Conservation (phyloP, 2,888 invertebrate genomes). For the Pterostichus niger region DNA sequence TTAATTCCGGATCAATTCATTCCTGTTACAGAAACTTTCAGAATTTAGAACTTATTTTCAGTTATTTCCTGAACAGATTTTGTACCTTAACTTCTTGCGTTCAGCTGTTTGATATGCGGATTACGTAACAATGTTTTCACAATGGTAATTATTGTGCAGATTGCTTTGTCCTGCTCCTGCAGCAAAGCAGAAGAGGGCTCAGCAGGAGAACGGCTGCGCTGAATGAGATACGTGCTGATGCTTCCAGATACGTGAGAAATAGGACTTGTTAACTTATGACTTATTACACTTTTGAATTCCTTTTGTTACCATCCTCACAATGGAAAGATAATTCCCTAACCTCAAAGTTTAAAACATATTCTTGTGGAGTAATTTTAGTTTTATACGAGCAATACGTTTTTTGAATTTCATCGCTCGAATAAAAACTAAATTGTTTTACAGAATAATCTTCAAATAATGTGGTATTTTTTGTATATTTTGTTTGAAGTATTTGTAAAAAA, state of each 20-base stretch:
- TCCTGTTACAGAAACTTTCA: background rate
- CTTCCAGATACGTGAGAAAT: constrained; percentile 36
- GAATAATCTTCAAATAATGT: too few relatives aligned
- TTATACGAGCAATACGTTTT: too few relatives aligned
- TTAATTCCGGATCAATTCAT: too few relatives aligned
- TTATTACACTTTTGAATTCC: constrained; percentile 43
- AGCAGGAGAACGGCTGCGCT: constrained; percentile 24
- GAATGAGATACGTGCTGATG: constrained; percentile 54
- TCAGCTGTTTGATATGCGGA: constrained; percentile 47
- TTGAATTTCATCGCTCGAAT: too few relatives aligned
- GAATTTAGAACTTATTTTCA: background rate
- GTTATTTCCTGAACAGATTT: constrained; percentile 26
- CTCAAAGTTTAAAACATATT: too few relatives aligned
- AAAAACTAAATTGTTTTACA: too few relatives aligned
- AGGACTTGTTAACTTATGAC: constrained; percentile 57
- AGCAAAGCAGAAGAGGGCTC: constrained; percentile 9
- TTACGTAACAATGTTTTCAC: constrained; percentile 60
- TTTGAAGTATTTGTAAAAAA: too few relatives aligned
- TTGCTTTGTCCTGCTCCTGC: constrained; percentile 51
- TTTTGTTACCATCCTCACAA: background rate
- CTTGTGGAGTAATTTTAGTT: too few relatives aligned
- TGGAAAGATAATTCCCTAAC: too few relatives aligned
- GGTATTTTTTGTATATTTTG: too few relatives aligned
- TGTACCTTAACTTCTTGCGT: constrained; percentile 8
- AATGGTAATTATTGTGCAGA: constrained; percentile 60